A percentile compares a stretch with the other conserved stretches of the same genome.
Evolutionary conservation across 1,140 invertebrate species (phyloP).

Genomic region (Doryteuthis pealeii): DNA sequence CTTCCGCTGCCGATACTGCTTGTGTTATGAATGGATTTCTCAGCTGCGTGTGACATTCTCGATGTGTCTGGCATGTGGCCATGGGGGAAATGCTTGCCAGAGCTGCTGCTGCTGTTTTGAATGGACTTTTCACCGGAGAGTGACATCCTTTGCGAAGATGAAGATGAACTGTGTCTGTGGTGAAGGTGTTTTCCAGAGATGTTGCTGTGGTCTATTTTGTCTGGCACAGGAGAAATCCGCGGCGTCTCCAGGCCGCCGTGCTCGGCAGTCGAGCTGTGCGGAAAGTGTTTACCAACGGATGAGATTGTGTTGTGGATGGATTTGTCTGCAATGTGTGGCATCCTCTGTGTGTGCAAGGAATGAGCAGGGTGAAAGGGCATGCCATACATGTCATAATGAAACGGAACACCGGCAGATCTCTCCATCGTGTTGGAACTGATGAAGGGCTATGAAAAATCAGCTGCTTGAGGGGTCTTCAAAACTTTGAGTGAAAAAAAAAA

Average conservation of each 20-base stretch:
- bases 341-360: not conserved
- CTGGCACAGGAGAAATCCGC: not conserved
- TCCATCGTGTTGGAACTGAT: not conserved
- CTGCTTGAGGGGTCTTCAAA: too few species aligned
- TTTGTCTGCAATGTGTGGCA: not conserved
- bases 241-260: not conserved
- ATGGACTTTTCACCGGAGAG: not conserved
- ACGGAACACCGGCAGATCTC: not conserved
- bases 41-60: not conserved
- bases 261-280: not conserved
- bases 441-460: too few species aligned
- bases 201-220: not conserved
- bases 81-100: not conserved
- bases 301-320: not conserved
- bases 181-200: not conserved
- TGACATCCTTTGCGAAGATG: not conserved
- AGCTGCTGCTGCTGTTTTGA: conserved; percentile 4
- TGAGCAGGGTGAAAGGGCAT: not conserved
- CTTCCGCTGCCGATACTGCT: too few species aligned
- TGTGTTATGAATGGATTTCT: not conserved
- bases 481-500: too few species aligned
- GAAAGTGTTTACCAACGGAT: not conserved
- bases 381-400: conserved; percentile 2
- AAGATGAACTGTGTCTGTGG: not conserved
- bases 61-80: not conserved